Conservation (phyloP, 23 tunicate species). For the Pegea sp. region DNA sequence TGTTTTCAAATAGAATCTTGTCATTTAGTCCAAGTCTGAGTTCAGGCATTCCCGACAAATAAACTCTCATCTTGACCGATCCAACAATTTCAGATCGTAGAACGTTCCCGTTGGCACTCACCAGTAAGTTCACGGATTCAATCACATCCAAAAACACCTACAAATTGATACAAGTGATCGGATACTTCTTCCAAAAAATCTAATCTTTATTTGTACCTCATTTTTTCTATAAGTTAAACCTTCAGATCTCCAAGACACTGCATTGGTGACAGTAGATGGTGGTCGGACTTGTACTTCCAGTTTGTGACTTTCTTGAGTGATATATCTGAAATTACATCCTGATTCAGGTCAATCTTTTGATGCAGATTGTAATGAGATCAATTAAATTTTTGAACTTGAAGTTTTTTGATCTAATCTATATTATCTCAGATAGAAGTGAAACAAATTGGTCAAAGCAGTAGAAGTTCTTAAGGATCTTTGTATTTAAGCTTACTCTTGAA, state of each 20-base stretch:
- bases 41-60: conserved; percentile 97
- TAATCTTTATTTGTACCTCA: conserved; percentile 23
- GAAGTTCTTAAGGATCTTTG: too few relatives aligned
- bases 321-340: conserved; percentile 63
- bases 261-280: conserved; percentile 96
- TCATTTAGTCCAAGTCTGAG: conserved; percentile 82
- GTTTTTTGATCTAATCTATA: background rate
- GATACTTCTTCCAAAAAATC: background rate
- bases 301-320: conserved; percentile 93
- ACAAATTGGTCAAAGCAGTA: background rate
- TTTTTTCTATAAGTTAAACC: conserved; percentile 87
- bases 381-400: too few relatives aligned
- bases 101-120: conserved; percentile 84
- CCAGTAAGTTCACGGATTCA: conserved; percentile 89
- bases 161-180: too few relatives aligned
- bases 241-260: conserved; percentile 95
- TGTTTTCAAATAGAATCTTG: conserved; percentile 75
- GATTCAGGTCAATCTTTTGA: too few relatives aligned
- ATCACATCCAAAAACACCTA: conserved; percentile 95
- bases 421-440: background rate
- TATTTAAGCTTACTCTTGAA: conserved; percentile 45
- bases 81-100: conserved; percentile 97
- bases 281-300: conserved; percentile 91
- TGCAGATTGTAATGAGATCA: too few relatives aligned
- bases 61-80: conserved; percentile 93